Evolutionary conservation across 2,113 vertebrate species (phyloP), one percentile per base, ranked within the genome.

Genomic region (Menidia beryllina): DNA sequence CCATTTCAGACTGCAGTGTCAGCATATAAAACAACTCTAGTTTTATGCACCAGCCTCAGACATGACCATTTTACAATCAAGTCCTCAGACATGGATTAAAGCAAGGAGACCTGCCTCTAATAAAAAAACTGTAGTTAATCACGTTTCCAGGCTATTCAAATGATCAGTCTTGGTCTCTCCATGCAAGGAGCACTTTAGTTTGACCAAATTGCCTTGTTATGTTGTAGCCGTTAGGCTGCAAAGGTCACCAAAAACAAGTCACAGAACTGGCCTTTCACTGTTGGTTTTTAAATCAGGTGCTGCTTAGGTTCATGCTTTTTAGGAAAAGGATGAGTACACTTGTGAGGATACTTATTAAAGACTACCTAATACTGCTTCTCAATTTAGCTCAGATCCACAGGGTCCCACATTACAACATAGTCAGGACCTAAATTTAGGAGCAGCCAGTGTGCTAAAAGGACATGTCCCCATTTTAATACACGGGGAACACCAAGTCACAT

Each of bases 381-480:
- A 69, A 65, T 69, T 63, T 65, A 80, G 17, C 52, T 3, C 5
- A 17, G 27, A 12, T 34, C 30, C 64, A 20, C 25, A 41, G 20
- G 27, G 54, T 14, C 23, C 58, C 25, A 23, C 51, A 64, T 8
- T 50, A 83, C 72, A 59, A 75, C 69, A 67, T 56, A 52, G 8
- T 3, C 45, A 19, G 20, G 25, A 23, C 2, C 70, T 76, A 82
- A 56, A 81, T 79, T 51, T 84, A 39, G 77, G 36, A 52, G 23
- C 52, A 47, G 59, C 14, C 47, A 61, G 30, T 57, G 17, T 21
- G 9, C 49, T 15, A 0, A 53, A 23, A 53, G 50, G 53, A 59
- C 52, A 61, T 24, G 25, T 12, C 14, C 39, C 14, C 23, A 15
- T 15, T 27, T 24, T 67, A 19, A 9, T 1, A 24, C 80, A 49